phyloP scores from a whole-genome alignment of 2,888 invertebrate genomes.

The Limnephilus lunatus region DNA sequence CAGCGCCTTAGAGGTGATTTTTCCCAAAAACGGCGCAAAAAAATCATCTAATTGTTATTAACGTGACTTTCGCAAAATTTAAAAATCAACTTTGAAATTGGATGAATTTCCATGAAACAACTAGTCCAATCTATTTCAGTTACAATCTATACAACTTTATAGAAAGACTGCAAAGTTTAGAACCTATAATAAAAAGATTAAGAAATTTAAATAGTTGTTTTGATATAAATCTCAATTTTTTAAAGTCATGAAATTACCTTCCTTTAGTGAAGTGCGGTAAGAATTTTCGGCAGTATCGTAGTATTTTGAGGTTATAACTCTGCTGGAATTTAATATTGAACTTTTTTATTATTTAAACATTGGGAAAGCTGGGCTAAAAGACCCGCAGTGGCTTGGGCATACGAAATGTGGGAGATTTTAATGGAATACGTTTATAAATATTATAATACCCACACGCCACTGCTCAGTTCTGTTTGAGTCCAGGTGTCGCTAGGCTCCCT shows the following conservation, averaged over 20 bases:
- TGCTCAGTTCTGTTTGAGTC: slow-evolving; percentile 41
- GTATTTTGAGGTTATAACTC: neutral
- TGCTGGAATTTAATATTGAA: neutral
- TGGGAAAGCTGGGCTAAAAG: neutral
- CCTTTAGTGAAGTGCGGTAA: neutral
- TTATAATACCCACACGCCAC: slow-evolving; percentile 26
- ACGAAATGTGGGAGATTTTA: slow-evolving; percentile 22
- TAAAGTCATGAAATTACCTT: neutral
- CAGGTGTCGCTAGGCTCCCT: slow-evolving; percentile 57
- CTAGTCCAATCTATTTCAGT: no score
- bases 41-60: no score
- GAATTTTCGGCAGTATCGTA: neutral
- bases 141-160: no score
- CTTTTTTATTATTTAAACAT: neutral
- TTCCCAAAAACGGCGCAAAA: no score
- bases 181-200: neutral
- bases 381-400: neutral
- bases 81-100: no score
- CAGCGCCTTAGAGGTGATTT: no score
- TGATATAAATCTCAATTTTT: neutral
- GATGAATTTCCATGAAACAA: no score
- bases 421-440: slow-evolving; percentile 45
- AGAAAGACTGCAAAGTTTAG: neutral
- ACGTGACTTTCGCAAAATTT: no score
- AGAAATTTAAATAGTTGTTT: neutral